Base-by-base conservation (phyloP, 2,888 invertebrate genomes). In the Eupithecia exiguata region DNA sequence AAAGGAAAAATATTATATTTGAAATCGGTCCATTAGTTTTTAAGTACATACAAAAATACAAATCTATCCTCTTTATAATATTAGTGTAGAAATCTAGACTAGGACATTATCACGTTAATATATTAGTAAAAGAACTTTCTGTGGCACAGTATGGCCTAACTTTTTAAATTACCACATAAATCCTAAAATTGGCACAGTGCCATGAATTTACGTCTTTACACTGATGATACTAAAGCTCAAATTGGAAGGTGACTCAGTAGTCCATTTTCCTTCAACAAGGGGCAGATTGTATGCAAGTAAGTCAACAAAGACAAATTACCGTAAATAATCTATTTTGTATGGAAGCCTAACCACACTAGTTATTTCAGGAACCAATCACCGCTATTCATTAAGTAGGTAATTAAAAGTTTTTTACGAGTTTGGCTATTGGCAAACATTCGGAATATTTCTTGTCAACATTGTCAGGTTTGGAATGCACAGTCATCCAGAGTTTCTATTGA, bases 261-360 rank as follows among this genome's bases (percentile, higher is more conserved):
- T 30, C 1, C 0, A 61, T 61, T 61, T 61, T 61, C 21, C 58
- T 30, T 61, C 58, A 25, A 61, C 58, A 12, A 14, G 5, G 30
- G 5, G 58, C 30, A 25, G 14, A 61, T 30, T 30, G 25, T 12
- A 25, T 58, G 7, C 12, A 30, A 6, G 58, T 61, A 61, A 30
- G 30, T 30, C 58, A 61, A 61, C 30, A 61, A 9, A 12, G 58
- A 74, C n/a, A 68, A 61, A 21, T 68, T 35, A 25, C 46, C 18
- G 58, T 66, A 62, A 46, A 74, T 70, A 70, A 70, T 46, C 38
- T 35, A 63, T 70, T 30, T 16, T 25, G 69, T n/a, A 30, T 40
- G 46, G n/a, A 62, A 62, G 62, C 63, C 63, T 63, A 62, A 30
- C 25, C 38, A 30, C 36, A 25, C 16, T 16, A 5, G 63, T 36